phyloP scores from a whole-genome alignment of 2,797 vertebrate species.

The Argyrosomus regius region DNA sequence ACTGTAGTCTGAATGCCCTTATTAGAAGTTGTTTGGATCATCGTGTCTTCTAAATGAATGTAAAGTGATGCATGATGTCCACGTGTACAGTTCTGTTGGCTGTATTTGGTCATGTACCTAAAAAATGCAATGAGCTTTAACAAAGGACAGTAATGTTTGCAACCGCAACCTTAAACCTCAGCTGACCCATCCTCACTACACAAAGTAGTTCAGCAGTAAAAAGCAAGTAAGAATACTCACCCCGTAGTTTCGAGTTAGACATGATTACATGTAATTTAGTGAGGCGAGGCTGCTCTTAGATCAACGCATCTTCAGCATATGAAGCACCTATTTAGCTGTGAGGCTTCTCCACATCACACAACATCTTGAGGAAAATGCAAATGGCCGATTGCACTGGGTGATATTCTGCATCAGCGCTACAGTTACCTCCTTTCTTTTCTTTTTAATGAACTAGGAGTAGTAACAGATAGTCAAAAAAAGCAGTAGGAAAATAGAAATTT shows the following conservation, averaged over 20 bases:
- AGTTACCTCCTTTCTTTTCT: background rate
- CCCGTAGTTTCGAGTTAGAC: background rate
- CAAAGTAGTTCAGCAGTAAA: background rate
- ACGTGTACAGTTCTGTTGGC: background rate
- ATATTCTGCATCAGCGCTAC: background rate
- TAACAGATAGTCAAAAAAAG: background rate
- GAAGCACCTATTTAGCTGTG: too few relatives aligned
- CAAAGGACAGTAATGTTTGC: background rate
- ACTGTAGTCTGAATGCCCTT: background rate
- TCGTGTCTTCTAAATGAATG: background rate
- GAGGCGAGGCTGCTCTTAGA: too few relatives aligned
- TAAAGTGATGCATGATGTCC: background rate
- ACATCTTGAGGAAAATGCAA: too few relatives aligned
- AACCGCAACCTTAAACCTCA: background rate
- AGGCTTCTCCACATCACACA: too few relatives aligned
- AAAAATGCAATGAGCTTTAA: background rate
- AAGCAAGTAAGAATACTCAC: conserved; percentile 3
- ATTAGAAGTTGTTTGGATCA: background rate
- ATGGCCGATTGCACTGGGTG: background rate
- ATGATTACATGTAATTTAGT: too few relatives aligned
- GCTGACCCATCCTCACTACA: background rate
- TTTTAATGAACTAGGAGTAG: background rate
- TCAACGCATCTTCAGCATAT: too few relatives aligned
- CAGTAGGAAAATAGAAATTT: conserved; percentile 53
- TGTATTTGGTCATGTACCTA: too few relatives aligned